A percentile compares a stretch with the other conserved stretches of the same genome.
Conservation (phyloP, 53 echinoderm and acorn worm species). For the Patiria pectinifera region DNA sequence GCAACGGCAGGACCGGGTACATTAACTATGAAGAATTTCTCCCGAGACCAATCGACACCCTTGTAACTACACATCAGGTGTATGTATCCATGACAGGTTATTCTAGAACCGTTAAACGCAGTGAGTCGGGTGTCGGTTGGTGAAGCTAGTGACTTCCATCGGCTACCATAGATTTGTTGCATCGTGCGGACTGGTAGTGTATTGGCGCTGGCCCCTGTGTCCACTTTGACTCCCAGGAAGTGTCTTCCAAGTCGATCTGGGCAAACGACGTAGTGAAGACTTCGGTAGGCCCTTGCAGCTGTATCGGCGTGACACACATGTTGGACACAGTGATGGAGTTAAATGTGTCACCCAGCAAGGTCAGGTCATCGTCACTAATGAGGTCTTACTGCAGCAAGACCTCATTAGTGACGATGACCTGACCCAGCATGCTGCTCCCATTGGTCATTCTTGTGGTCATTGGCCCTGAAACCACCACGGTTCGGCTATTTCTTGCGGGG, state of each 20-base stretch:
- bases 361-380: not conserved
- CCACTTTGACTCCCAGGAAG: not conserved
- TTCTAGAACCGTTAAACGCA: slow-evolving; percentile 63
- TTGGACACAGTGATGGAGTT: not conserved
- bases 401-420: not conserved
- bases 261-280: too few species aligned
- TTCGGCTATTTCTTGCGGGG: too few species aligned
- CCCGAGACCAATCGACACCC: not conserved
- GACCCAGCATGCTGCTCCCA: not conserved
- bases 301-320: too few species aligned
- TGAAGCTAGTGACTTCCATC: slow-evolving; percentile 12
- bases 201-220: too few species aligned
- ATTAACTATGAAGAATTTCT: slow-evolving; percentile 62
- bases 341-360: not conserved
- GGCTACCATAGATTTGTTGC: slow-evolving; percentile 59
- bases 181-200: slow-evolving; percentile 41
- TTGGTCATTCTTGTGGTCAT: too few species aligned
- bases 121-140: slow-evolving; percentile 28
- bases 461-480: too few species aligned
- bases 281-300: too few species aligned
- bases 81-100: slow-evolving; percentile 56
- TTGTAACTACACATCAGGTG: slow-evolving; percentile 53
- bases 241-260: too few species aligned
- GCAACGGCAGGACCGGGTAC: slow-evolving; percentile 71
- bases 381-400: too few species aligned